Evolutionary conservation across 2,797 vertebrate species (phyloP).

Genomic region (Rhinichthys osculus): DNA sequence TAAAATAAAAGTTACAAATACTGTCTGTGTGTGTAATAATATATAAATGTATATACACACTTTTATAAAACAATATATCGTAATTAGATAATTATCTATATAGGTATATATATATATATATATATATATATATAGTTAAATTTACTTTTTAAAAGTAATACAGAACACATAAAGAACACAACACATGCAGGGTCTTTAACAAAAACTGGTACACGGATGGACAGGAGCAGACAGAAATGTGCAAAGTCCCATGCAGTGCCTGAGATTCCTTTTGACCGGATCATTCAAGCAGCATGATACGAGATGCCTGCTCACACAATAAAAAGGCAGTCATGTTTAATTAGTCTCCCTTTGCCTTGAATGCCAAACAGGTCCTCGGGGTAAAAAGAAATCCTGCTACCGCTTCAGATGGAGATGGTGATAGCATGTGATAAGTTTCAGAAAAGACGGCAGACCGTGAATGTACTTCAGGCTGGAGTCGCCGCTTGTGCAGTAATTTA

Average conservation of each 20-base stretch:
- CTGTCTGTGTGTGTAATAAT: no score
- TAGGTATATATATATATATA: no score
- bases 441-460: constrained; percentile 5
- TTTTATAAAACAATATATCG: no score
- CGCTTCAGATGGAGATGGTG: constrained; percentile 15
- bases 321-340: constrained; percentile 56
- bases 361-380: constrained; percentile 49
- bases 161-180: background rate
- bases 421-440: constrained; percentile 36
- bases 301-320: constrained; percentile 30
- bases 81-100: no score
- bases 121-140: no score
- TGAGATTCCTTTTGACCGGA: constrained; percentile 55
- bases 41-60: no score
- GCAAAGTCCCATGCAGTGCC: constrained; percentile 12
- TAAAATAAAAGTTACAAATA: no score
- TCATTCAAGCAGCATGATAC: constrained; percentile 61
- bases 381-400: constrained; percentile 24
- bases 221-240: constrained; percentile 8
- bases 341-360: constrained; percentile 56
- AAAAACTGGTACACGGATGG: background rate
- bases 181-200: background rate
- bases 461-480: constrained; percentile 30
- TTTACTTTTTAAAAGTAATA: no score
- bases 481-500: constrained; percentile 40